Evolutionary conservation across 2,888 invertebrate genomes (phyloP), one percentile per base, ranked within the genome.

Genomic region (Tubiluchus corallicola): DNA sequence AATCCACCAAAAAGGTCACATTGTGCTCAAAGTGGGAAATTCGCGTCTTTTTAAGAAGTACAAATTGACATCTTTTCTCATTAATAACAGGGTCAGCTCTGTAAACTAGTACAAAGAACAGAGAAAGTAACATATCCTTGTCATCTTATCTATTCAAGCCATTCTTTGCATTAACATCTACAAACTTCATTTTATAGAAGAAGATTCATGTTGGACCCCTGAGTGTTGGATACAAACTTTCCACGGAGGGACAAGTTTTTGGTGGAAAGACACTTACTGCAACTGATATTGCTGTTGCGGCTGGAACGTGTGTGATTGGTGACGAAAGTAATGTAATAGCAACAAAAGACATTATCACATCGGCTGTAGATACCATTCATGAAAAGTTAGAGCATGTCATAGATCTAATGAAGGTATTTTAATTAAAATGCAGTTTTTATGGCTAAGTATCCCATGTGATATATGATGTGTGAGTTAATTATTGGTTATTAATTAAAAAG

Each of bases 181-280:
- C n/a, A n/a, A n/a, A n/a, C n/a, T n/a, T n/a, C n/a, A n/a, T n/a
- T n/a, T n/a, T n/a, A n/a, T n/a, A n/a, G n/a, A n/a, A n/a, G n/a
- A n/a, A n/a, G n/a, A n/a, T n/a, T n/a, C n/a, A n/a, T n/a, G 53
- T 62, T 1, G 62, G 62, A 3, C 62, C 62, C 2, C 47, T 51
- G 17, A 60, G 60, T 49, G 58, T 60, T n/a, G 62, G 60, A 1
- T 57, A 54, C 45, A 52, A 51, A 17, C 49, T 62, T 4, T 29
- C 37, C 17, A 40, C 50, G 5, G 57, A 58, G 45, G 54, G 57
- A 3, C 42, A 54, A 17, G 51, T 57, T 1, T 61, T 60, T 47
- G 51, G 52, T 19, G 48, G 49, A 21, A 3, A 47, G 47, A 45
- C 38, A 4, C 17, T 60, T 2, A 61, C 61, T 2, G 54, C 59